Evolutionary conservation across 2,888 invertebrate species (phyloP).

Genomic region (Oligia fasciuncula): DNA sequence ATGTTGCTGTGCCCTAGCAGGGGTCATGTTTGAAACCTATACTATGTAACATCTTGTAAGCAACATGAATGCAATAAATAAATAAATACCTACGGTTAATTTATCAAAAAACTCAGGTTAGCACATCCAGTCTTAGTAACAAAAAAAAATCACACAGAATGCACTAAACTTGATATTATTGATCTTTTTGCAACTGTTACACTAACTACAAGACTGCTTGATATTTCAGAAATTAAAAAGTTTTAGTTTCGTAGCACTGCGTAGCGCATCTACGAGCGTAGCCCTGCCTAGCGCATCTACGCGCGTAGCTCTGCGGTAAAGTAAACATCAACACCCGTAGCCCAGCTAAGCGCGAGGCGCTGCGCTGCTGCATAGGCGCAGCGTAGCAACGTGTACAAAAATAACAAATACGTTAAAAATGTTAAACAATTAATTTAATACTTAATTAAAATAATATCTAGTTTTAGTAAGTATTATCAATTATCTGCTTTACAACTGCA

Average conservation of each 20-base stretch:
- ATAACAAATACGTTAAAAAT: background rate
- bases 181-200: background rate
- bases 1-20: no score
- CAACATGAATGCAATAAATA: no score
- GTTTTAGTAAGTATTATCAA: background rate
- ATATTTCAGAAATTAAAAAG: background rate
- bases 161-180: background rate
- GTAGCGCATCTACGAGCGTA: background rate
- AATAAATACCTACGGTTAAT: no score
- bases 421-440: background rate
- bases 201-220: background rate
- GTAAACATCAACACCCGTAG: background rate
- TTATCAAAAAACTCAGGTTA: background rate
- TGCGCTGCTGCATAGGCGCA: background rate
- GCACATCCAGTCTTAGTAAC: background rate
- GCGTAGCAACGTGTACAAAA: background rate
- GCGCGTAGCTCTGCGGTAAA: background rate
- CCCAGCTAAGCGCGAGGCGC: background rate
- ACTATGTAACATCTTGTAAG: no score
- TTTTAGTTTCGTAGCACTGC: background rate
- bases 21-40: no score
- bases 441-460: background rate
- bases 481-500: background rate
- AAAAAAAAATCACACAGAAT: background rate
- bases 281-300: background rate